Evolutionary conservation across 2,797 vertebrate species (phyloP), one percentile per base, ranked within the genome.

Genomic region (Sarcophilus harrisii): DNA sequence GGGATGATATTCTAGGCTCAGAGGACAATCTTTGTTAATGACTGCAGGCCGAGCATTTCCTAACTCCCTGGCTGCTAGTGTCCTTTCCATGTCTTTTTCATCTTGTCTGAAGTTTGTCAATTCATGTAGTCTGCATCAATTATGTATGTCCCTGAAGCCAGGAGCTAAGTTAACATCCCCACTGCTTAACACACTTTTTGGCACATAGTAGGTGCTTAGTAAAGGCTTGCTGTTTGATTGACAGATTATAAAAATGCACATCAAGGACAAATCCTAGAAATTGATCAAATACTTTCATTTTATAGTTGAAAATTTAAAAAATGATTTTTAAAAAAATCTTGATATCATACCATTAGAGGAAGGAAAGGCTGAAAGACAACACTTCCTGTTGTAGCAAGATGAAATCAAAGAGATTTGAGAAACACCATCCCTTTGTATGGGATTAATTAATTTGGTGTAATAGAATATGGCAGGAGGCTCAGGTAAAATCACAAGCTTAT

Each of bases 401-500:
- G 38, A 38, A 87, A 87, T 87, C 18, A 87, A 87, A 87, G 73
- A 45, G 24, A 45, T 45, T 18, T 62, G 29, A 6, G 11, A 62
- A 62, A 10, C 59, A 30, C 3, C 29, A 87, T 87, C 38, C 12
- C 24, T 58, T 58, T 57, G 9, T 94, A 81, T 93, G 57, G 52
- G 55, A 92, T 95, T 95, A 52, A 95, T 91, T 94, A 91, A 58
- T 92, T 97, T 93, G 52, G 89, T 96, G 60, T 54, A 87, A 87
- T 45, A 52, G 59, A 94, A 55, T 52, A 92, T 92, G 92, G 12
- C 14, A 54, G 21, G 73, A 58, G 13, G 18, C 45, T 91, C 38
- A 57, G 87, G 52, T 93, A 54, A 96, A 32, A 93, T 60, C 90
- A 92, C n/a, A 94, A n/a, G 87, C 28, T 93, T 58, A 96, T 87